Evolutionary conservation across 1,140 invertebrate genomes (phyloP).

Genomic region (Drosophila persimilis): DNA sequence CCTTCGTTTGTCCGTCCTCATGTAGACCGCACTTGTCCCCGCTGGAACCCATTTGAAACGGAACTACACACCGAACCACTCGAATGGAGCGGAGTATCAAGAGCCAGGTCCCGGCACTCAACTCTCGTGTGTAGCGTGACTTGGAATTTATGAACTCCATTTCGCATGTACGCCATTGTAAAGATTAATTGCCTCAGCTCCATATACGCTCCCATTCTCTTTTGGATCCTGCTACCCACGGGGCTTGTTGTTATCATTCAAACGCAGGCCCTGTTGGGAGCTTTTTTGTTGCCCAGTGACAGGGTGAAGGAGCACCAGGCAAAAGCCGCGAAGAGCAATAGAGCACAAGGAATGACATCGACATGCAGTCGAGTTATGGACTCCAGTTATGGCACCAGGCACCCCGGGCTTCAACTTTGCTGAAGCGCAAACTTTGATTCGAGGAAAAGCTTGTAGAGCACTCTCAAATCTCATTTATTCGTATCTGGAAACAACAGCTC

Average conservation of each 20-base stretch:
- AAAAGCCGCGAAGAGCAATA: constrained; percentile 15
- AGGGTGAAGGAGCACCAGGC: constrained; percentile 18
- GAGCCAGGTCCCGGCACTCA: constrained; percentile 21
- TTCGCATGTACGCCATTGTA: constrained; percentile 75
- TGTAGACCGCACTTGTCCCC: constrained; percentile 14
- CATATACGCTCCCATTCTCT: constrained; percentile 6
- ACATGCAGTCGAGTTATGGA: constrained; percentile 56
- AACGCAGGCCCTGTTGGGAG: constrained; percentile 67
- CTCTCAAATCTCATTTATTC: too few species aligned
- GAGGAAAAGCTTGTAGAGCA: not conserved
- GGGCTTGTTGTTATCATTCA: constrained; percentile 73
- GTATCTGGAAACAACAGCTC: too few species aligned
- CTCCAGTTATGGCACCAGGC: not conserved
- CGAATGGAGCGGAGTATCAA: constrained; percentile 13
- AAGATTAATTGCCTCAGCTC: constrained; percentile 76
- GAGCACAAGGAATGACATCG: constrained; percentile 53
- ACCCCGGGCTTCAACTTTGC: constrained; percentile 36
- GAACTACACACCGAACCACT: constrained; percentile 19
- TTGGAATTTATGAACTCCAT: constrained; percentile 79
- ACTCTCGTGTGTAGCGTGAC: constrained; percentile 58
- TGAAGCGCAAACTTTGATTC: constrained; percentile 14
- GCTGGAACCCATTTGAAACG: constrained; percentile 47
- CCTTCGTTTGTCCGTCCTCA: not conserved
- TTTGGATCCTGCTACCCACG: constrained; percentile 42
- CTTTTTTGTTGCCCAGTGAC: constrained; percentile 44